Percentiles rank a stretch among this genome's conserved stretches.
These are phyloP conservation scores for Apamea anceps DNA, from an alignment of 2,888 invertebrate species.

Conservation along the genomic window DNA sequence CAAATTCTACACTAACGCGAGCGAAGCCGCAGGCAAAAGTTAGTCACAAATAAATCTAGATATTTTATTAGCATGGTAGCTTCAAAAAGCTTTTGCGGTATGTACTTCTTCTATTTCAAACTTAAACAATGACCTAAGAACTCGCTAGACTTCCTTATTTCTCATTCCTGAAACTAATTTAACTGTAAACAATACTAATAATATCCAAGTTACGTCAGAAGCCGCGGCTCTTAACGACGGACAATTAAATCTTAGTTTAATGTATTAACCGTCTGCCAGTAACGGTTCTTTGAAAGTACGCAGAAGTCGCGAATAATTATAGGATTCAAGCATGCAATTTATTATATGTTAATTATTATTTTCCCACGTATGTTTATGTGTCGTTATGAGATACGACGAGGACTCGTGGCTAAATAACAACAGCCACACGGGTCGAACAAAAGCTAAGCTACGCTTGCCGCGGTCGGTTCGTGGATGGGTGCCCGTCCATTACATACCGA, in stretches of 20 bases:
- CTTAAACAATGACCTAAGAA: slow-evolving; percentile 26
- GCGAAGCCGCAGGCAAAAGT: too few species aligned
- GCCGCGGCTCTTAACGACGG: slow-evolving; percentile 45
- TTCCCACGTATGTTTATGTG: slow-evolving; percentile 17
- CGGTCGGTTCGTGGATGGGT: background rate
- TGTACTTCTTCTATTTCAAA: background rate
- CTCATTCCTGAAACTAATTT: slow-evolving; percentile 30
- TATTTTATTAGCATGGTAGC: background rate
- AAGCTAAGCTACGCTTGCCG: background rate
- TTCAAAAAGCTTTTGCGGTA: background rate
- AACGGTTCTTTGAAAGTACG: slow-evolving; percentile 54
- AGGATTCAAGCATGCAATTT: slow-evolving; percentile 38
- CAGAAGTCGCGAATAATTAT: slow-evolving; percentile 38
- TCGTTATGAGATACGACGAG: slow-evolving; percentile 18
- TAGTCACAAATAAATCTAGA: background rate
- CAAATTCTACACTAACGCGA: too few species aligned
- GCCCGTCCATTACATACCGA: background rate
- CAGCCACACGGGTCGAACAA: background rate
- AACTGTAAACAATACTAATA: slow-evolving; percentile 46
- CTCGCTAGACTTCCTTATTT: slow-evolving; percentile 38
- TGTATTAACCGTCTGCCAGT: slow-evolving; percentile 52
- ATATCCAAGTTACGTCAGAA: slow-evolving; percentile 45
- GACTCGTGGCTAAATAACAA: background rate
- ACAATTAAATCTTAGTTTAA: slow-evolving; percentile 58
- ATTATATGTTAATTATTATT: slow-evolving; percentile 24